These are phyloP conservation scores for Proisotoma minuta DNA, from an alignment of 2,888 invertebrate genomes.

Conservation along the genomic window DNA sequence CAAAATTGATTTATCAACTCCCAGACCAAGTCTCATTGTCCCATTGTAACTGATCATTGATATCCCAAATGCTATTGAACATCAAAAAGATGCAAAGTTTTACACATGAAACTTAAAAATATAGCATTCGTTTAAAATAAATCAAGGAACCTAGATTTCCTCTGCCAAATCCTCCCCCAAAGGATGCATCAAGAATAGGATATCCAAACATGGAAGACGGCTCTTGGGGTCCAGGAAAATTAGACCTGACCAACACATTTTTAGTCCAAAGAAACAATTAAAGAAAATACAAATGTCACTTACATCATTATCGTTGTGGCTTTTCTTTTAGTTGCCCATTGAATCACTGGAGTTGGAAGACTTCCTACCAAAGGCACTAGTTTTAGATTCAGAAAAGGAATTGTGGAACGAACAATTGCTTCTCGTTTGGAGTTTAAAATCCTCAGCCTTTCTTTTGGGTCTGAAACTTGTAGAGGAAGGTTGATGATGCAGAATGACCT, in stretches of 20 bases:
- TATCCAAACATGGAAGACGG: slow-evolving; percentile 29
- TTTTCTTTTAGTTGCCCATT: slow-evolving; percentile 28
- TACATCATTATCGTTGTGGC: slow-evolving; percentile 42
- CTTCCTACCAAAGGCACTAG: slow-evolving; percentile 41
- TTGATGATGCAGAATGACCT: slow-evolving; percentile 40
- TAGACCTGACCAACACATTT: slow-evolving; percentile 11
- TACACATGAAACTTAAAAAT: neutral
- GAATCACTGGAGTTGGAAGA: slow-evolving; percentile 34
- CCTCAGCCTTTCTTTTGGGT: slow-evolving; percentile 35
- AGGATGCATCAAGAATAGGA: slow-evolving; percentile 29
- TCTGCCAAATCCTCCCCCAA: slow-evolving; percentile 32
- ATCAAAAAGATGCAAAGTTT: slow-evolving; percentile 9
- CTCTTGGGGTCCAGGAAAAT: slow-evolving; percentile 27
- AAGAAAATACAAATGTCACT: neutral
- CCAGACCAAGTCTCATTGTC: slow-evolving; percentile 26
- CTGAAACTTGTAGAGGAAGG: slow-evolving; percentile 35
- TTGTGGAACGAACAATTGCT: slow-evolving; percentile 36
- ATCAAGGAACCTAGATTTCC: slow-evolving; percentile 26
- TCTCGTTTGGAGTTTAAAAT: slow-evolving; percentile 29
- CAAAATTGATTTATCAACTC: slow-evolving; percentile 33
- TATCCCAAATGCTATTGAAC: slow-evolving; percentile 37
- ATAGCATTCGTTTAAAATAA: neutral
- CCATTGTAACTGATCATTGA: slow-evolving; percentile 35
- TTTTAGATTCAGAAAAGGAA: slow-evolving; percentile 36
- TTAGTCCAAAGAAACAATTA: neutral